phyloP scores from a whole-genome alignment of 2,113 vertebrate genomes.

The Campylomormyrus numenius region DNA sequence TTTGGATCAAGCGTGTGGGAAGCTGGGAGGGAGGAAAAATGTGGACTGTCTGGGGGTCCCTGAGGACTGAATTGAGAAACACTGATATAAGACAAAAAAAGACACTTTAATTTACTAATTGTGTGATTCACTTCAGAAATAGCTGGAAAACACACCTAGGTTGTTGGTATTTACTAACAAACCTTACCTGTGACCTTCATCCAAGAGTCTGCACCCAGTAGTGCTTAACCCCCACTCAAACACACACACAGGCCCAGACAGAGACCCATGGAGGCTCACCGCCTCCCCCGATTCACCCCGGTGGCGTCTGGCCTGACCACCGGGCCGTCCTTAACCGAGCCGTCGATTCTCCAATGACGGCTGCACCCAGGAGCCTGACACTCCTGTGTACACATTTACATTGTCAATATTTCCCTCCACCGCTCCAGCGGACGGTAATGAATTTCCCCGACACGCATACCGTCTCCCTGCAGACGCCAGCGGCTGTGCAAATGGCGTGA shows the following conservation, averaged over 20 bases:
- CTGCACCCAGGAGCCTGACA: slow-evolving; percentile 18
- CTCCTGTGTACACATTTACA: slow-evolving; percentile 23
- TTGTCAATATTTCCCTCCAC: slow-evolving; percentile 19
- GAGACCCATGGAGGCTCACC: background rate
- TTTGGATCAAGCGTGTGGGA: background rate
- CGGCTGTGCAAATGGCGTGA: background rate
- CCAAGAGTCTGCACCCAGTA: background rate
- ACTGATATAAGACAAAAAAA: background rate
- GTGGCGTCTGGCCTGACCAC: background rate
- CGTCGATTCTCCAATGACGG: slow-evolving; percentile 19
- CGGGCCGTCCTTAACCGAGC: slow-evolving; percentile 3
- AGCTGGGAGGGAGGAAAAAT: background rate
- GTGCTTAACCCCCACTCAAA: background rate
- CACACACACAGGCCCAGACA: background rate
- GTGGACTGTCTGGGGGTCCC: background rate
- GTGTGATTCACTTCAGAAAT: background rate
- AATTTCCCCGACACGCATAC: background rate
- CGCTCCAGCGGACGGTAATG: slow-evolving; percentile 9
- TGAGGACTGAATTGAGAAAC: background rate
- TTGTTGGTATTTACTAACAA: background rate
- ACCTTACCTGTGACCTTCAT: background rate
- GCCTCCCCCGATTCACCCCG: background rate
- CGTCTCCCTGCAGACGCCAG: background rate
- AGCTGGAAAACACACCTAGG: background rate
- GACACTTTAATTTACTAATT: background rate